phyloP scores from a whole-genome alignment of 2,797 vertebrate genomes.

The Leuciscus waleckii region DNA sequence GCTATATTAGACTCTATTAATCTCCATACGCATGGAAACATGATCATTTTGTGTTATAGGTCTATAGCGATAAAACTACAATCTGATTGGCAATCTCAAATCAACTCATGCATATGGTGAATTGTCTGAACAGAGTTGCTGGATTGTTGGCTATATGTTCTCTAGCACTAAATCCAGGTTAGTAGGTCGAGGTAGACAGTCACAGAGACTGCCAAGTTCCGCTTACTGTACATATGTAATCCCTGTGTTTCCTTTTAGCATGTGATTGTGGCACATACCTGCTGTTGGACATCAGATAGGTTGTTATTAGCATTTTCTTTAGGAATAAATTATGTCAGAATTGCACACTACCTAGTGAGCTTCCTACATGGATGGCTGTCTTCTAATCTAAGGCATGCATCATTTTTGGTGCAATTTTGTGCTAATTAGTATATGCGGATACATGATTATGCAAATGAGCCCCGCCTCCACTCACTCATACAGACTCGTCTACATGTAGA shows the following conservation, averaged over 20 bases:
- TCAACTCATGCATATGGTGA: neutral
- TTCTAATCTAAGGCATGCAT: neutral
- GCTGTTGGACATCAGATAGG: neutral
- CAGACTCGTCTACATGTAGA: too few species aligned
- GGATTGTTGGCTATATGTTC: conserved; percentile 18
- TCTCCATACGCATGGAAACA: neutral
- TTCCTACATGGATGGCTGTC: neutral
- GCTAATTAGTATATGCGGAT: too few species aligned
- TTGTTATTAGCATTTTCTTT: neutral
- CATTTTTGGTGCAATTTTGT: too few species aligned
- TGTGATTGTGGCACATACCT: neutral
- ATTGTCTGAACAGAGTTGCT: neutral
- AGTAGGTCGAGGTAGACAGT: conserved; percentile 37
- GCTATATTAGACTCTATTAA: neutral
- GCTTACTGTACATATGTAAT: conserved; percentile 24
- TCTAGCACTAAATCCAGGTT: conserved; percentile 49
- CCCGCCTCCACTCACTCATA: too few species aligned
- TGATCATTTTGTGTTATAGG: neutral
- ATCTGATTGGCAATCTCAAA: neutral
- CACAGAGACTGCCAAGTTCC: conserved; percentile 21
- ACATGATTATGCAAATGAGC: too few species aligned
- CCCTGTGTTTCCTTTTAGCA: neutral
- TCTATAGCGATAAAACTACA: too few species aligned
- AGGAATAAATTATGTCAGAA: neutral
- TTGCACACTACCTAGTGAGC: neutral